phyloP scores from a whole-genome alignment of 2,113 vertebrate species.

The Gymnocephalus cernua region DNA sequence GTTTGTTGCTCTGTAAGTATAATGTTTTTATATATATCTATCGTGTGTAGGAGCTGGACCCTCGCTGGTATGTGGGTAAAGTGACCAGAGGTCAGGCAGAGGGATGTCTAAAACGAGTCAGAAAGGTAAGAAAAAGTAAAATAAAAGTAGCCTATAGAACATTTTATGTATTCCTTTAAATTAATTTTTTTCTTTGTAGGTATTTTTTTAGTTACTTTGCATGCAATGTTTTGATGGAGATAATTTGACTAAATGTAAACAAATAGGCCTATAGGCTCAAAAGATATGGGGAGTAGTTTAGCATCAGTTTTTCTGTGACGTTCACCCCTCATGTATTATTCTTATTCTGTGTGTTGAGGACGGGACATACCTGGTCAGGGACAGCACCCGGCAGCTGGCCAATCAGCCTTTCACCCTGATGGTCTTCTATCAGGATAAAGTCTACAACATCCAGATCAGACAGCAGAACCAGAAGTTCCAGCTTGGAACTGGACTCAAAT shows the following conservation, averaged over 20 bases:
- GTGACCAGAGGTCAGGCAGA: conserved; percentile 90
- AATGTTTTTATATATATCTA: no score
- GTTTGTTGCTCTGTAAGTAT: background rate
- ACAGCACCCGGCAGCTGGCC: conserved; percentile 89
- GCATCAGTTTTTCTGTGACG: no score
- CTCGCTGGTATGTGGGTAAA: conserved; percentile 89
- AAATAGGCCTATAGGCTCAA: no score
- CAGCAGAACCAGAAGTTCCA: conserved; percentile 86
- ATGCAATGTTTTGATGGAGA: no score
- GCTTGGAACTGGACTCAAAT: conserved; percentile 92
- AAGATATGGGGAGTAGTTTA: no score
- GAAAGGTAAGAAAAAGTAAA: conserved; percentile 84
- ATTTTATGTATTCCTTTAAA: no score
- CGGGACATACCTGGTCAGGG: conserved; percentile 93
- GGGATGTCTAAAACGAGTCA: conserved; percentile 86
- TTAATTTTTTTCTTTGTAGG: no score
- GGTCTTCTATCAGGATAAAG: conserved; percentile 94
- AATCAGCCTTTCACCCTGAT: conserved; percentile 94
- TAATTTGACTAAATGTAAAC: no score
- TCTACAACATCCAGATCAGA: conserved; percentile 96
- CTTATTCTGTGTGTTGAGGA: conserved; percentile 84
- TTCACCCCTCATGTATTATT: background rate
- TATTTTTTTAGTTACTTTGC: no score
- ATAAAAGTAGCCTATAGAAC: no score
- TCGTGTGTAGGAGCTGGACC: conserved; percentile 78